phyloP scores from a whole-genome alignment of 2,888 invertebrate species.

The Harpalus rufipes region DNA sequence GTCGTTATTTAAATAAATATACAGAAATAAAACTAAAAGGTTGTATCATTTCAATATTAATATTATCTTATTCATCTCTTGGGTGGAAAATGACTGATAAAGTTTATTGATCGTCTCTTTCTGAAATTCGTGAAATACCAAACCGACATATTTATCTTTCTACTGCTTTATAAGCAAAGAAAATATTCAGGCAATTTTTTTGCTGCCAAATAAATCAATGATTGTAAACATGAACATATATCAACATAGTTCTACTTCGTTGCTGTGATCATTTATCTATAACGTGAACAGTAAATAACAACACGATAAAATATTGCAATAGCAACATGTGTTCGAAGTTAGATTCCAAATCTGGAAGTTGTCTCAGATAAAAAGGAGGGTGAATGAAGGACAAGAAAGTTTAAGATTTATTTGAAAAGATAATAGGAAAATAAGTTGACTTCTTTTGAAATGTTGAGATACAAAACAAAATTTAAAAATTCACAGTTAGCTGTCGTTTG shows the following conservation, averaged over 20 bases:
- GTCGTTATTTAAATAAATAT: too few relatives aligned
- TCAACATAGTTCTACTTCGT: not conserved
- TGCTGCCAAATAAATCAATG: constrained; percentile 17
- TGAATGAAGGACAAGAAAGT: not conserved
- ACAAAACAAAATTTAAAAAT: not conserved
- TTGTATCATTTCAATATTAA: too few relatives aligned
- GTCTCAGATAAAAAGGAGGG: not conserved
- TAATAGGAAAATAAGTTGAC: not conserved
- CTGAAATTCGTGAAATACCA: not conserved
- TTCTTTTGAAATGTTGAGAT: too few relatives aligned
- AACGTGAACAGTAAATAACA: constrained; percentile 13
- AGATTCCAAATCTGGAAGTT: not conserved
- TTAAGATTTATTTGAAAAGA: not conserved
- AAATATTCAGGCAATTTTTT: constrained; percentile 13
- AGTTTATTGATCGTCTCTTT: not conserved
- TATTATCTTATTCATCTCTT: too few relatives aligned
- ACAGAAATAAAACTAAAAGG: too few relatives aligned
- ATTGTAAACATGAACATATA: constrained; percentile 4
- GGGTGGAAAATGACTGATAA: too few relatives aligned
- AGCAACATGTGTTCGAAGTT: constrained; percentile 15
- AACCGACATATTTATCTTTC: not conserved
- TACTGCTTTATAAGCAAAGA: not conserved
- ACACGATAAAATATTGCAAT: constrained; percentile 5
- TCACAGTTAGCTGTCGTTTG: not conserved
- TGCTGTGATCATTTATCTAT: constrained; percentile 20